A percentile compares a stretch with the other conserved stretches of the same genome.
Evolutionary conservation across 2,888 invertebrate species (phyloP).

Genomic region (Drosophila prostipennis): DNA sequence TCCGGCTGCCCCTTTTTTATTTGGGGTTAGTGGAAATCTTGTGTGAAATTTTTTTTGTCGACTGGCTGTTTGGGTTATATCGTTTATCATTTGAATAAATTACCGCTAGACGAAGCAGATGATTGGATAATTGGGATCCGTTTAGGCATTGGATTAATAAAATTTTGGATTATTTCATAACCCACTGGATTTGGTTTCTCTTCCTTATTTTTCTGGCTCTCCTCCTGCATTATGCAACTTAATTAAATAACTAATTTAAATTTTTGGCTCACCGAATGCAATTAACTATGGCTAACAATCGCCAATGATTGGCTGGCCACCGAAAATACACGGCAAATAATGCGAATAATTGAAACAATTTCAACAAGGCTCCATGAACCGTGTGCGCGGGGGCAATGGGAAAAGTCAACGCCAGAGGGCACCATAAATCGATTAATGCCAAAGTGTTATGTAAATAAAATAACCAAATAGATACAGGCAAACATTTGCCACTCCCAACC

Average conservation of each 20-base stretch:
- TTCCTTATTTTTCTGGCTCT: too few species aligned
- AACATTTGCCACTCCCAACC: conserved; percentile 11
- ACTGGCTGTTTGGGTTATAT: conserved; percentile 8
- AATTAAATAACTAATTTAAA: conserved; percentile 69
- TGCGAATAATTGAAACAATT: conserved; percentile 46
- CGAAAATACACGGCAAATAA: conserved; percentile 44
- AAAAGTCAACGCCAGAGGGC: conserved; percentile 54
- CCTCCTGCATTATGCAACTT: conserved; percentile 18
- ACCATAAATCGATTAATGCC: conserved; percentile 68
- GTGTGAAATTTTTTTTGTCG: conserved; percentile 27
- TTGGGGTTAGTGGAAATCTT: conserved; percentile 32
- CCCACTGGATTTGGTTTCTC: conserved; percentile 7
- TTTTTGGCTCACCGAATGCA: conserved; percentile 53
- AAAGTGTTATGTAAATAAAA: conserved; percentile 62
- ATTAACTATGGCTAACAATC: conserved; percentile 53
- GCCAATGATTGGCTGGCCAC: conserved; percentile 41
- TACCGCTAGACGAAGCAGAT: conserved; percentile 47
- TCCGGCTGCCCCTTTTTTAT: conserved; percentile 20
- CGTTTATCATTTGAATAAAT: conserved; percentile 50
- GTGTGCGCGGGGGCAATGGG: conserved; percentile 3
- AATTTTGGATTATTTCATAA: conserved; percentile 9
- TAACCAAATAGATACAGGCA: conserved; percentile 12
- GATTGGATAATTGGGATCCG: conserved; percentile 46
- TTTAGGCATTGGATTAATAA: conserved; percentile 41
- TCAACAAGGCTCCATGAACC: conserved; percentile 45